phyloP scores from a whole-genome alignment of 2,797 vertebrate genomes.

The Peromyscus nudipes region DNA sequence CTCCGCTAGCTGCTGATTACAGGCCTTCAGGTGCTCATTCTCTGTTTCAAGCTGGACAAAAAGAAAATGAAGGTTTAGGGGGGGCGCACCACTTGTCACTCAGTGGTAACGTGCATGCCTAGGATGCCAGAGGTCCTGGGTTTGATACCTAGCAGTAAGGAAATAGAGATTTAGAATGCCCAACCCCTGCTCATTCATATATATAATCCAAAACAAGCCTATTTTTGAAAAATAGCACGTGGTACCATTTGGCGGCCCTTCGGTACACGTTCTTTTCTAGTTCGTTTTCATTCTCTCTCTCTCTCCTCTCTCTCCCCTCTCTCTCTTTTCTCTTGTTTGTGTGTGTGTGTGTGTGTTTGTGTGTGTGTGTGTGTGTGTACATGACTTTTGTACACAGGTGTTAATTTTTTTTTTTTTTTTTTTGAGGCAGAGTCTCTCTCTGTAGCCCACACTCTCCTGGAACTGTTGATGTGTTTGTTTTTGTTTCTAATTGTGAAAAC shows the following conservation, averaged over 20 bases:
- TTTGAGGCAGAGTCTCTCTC: background rate
- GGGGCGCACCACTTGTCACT: background rate
- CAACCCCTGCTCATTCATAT: background rate
- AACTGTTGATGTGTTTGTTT: background rate
- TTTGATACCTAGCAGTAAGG: background rate
- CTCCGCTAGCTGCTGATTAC: conserved; percentile 92
- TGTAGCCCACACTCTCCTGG: background rate
- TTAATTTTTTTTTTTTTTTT: background rate
- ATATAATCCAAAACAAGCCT: background rate
- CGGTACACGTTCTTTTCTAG: background rate
- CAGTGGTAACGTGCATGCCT: background rate
- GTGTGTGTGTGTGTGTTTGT: background rate
- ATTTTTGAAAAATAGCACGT: background rate
- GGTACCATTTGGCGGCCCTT: background rate
- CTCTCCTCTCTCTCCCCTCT: no score
- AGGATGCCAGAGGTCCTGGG: background rate
- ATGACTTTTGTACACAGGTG: no score
- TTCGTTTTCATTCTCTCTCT: no score
- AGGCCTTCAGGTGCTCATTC: conserved; percentile 94
- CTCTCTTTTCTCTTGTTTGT: no score
- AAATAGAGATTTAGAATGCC: conserved; percentile 57
- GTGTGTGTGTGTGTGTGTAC: no score
- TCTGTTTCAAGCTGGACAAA: conserved; percentile 94
- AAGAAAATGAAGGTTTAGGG: conserved; percentile 62
- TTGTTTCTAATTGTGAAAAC: background rate